Conservation (phyloP, 2,113 vertebrate species). For the Hepsetus odoe region DNA sequence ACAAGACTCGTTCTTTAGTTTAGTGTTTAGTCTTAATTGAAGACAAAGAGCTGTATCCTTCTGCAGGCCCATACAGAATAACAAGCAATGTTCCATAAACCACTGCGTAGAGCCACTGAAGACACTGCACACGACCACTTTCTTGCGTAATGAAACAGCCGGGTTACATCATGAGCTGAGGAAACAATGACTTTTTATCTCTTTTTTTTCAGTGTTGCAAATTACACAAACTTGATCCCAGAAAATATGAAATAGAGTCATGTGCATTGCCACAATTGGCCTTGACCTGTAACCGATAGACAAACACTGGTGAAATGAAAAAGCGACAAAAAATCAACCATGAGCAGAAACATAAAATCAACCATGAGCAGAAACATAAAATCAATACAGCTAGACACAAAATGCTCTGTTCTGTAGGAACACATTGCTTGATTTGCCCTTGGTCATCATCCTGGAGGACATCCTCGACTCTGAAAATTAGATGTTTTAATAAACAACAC, state of each 20-base stretch:
- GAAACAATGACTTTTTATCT: background rate
- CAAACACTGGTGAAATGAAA: background rate
- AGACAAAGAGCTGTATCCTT: constrained; percentile 61
- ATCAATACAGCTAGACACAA: too few species aligned
- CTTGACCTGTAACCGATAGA: constrained; percentile 44
- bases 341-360: background rate
- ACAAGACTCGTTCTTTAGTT: constrained; percentile 35
- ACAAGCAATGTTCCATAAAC: background rate
- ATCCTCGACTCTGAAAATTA: too few species aligned
- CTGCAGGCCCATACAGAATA: background rate
- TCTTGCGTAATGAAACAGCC: background rate
- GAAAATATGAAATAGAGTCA: background rate
- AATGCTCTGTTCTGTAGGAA: too few species aligned
- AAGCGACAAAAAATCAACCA: background rate
- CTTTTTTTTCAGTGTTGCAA: background rate
- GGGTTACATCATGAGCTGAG: background rate
- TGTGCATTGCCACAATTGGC: background rate
- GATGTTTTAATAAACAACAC: too few species aligned
- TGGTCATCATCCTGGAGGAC: too few species aligned
- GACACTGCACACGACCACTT: background rate
- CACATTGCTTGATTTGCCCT: too few species aligned
- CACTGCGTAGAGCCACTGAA: background rate
- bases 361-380: background rate
- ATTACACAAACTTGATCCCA: background rate
- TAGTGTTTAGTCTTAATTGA: constrained; percentile 56